Percentiles rank a stretch among this genome's conserved stretches.
These are phyloP conservation scores for Crambe crambe DNA, from an alignment of 37 sponge, comb jelly and placozoan species.

Conservation along the genomic window DNA sequence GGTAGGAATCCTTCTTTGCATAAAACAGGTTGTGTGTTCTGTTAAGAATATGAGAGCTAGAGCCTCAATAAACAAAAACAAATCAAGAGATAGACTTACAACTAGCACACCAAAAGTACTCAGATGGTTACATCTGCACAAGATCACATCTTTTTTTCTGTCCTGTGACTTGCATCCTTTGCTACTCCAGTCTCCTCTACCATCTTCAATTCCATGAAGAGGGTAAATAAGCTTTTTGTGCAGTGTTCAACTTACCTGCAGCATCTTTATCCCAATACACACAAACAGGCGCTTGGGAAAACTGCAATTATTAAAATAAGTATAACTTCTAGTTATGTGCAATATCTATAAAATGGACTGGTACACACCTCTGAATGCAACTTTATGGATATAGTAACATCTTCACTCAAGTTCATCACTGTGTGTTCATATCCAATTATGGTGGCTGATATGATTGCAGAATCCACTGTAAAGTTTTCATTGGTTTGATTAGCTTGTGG, in stretches of 20 bases:
- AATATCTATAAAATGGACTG: no score
- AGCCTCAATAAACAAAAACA: background rate
- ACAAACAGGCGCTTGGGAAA: conserved; percentile 20
- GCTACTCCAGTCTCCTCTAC: conserved; percentile 24
- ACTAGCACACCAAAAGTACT: conserved; percentile 41
- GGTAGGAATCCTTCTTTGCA: conserved; percentile 8
- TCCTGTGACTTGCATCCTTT: background rate
- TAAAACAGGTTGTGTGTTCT: conserved; percentile 21
- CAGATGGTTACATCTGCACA: conserved; percentile 36
- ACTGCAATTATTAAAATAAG: conserved; percentile 4
- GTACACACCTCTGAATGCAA: conserved; percentile 6
- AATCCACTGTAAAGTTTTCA: conserved; percentile 14
- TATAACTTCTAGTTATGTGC: background rate
- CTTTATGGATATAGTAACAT: conserved; percentile 5
- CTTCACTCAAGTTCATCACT: background rate
- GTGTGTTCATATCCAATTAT: background rate
- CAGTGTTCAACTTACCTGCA: no score
- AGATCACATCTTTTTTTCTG: background rate
- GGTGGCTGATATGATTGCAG: conserved; percentile 6
- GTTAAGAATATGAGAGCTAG: background rate
- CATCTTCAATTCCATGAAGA: no score
- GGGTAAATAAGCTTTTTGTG: no score
- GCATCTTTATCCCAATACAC: conserved; percentile 23
- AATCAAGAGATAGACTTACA: background rate
- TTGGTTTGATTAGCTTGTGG: background rate